Conservation (phyloP, 1,140 invertebrate species). For the Amphibalanus amphitrite region DNA sequence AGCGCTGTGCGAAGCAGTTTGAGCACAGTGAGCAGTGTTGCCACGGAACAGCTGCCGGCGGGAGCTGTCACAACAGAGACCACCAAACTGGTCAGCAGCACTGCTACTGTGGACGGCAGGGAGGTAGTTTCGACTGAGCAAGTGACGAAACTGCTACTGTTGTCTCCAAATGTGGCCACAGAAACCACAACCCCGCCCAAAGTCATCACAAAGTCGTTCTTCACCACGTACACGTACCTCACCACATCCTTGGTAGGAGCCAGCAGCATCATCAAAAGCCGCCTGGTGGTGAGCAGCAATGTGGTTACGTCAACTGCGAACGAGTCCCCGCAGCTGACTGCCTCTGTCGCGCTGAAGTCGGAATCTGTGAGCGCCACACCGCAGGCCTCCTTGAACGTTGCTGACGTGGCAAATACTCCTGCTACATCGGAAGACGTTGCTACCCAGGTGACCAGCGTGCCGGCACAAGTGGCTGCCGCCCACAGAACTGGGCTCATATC, state of each 20-base stretch:
- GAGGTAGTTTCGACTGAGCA: not conserved
- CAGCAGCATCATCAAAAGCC: conserved; percentile 59
- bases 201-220: conserved; percentile 46
- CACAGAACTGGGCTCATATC: not conserved
- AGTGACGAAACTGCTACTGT: not conserved
- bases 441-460: not conserved
- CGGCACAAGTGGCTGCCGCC: not conserved
- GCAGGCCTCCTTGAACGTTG: too few relatives aligned
- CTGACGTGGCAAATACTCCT: too few relatives aligned
- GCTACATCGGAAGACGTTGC: too few relatives aligned
- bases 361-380: too few relatives aligned
- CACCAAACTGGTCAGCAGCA: not conserved
- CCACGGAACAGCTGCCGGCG: conserved; percentile 7
- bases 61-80: conserved; percentile 51
- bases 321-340: too few relatives aligned
- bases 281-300: conserved; percentile 69
- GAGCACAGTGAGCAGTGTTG: conserved; percentile 9
- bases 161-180: not conserved
- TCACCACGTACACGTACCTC: conserved; percentile 80
- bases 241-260: conserved; percentile 72
- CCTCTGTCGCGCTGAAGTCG: too few relatives aligned
- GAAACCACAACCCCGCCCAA: not conserved
- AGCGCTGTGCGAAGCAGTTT: conserved; percentile 14
- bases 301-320: conserved; percentile 35
- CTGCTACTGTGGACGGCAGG: not conserved